phyloP scores from a whole-genome alignment of 35 echinoderm and acorn worm genomes.

The Strongylocentrotus purpuratus region DNA sequence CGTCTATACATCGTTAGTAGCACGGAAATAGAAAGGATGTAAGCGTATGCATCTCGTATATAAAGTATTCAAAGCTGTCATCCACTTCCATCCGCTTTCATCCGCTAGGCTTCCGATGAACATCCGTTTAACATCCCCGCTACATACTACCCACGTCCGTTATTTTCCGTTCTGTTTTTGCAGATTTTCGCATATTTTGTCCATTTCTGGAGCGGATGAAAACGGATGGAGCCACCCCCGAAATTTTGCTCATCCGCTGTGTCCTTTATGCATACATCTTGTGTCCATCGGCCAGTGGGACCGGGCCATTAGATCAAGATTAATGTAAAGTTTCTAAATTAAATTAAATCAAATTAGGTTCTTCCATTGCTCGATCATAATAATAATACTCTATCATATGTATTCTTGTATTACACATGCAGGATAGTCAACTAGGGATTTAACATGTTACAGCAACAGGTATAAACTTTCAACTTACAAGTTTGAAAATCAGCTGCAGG shows the following conservation, averaged over 20 bases:
- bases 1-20: slow-evolving; percentile 31
- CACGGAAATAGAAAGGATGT: slow-evolving; percentile 31
- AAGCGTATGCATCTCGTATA: slow-evolving; percentile 8
- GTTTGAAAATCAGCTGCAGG: no score
- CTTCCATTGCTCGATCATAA: background rate
- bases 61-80: slow-evolving; percentile 7
- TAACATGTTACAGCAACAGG: no score
- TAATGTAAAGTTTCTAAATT: background rate
- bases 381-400: background rate
- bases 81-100: no score
- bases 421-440: background rate
- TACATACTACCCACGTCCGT: no score
- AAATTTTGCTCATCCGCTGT: slow-evolving; percentile 46
- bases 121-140: background rate
- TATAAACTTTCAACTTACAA: no score
- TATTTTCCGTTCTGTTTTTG: slow-evolving; percentile 39
- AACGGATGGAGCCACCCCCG: slow-evolving; percentile 11
- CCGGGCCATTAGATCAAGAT: background rate
- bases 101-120: no score
- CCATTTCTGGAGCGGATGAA: slow-evolving; percentile 25
- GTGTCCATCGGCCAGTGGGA: slow-evolving; percentile 42
- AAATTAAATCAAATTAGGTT: no score
- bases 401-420: no score
- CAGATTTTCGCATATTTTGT: slow-evolving; percentile 29
- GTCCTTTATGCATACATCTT: slow-evolving; percentile 29